Percentiles rank a stretch among this genome's conserved stretches.
Evolutionary conservation across 2,888 invertebrate genomes (phyloP).

Genomic region (Pharmacophagus antenor): DNA sequence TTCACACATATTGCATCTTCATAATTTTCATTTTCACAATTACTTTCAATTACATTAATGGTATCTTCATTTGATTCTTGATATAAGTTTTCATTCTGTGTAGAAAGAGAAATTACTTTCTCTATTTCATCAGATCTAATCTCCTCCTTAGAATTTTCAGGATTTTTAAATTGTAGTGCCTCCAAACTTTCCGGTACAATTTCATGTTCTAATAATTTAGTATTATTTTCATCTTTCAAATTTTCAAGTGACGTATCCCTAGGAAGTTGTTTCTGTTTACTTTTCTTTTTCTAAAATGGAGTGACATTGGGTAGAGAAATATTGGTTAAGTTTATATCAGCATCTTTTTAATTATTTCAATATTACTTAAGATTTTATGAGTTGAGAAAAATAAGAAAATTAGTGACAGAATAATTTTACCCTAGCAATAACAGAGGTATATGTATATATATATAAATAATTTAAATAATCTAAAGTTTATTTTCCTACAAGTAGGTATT

Average conservation of each 20-base stretch:
- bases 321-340: too few relatives aligned
- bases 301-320: too few relatives aligned
- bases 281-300: conserved; percentile 64
- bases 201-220: conserved; percentile 3
- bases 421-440: background rate
- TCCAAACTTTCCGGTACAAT: background rate
- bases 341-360: too few relatives aligned
- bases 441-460: too few relatives aligned
- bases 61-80: background rate
- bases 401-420: background rate
- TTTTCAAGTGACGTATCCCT: conserved; percentile 28
- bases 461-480: too few relatives aligned
- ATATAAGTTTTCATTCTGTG: background rate
- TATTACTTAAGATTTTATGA: too few relatives aligned
- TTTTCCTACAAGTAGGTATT: too few relatives aligned
- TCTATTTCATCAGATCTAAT: background rate
- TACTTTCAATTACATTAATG: background rate
- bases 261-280: conserved; percentile 45
- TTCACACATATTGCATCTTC: background rate
- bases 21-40: background rate
- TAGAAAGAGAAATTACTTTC: background rate
- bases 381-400: background rate
- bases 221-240: conserved; percentile 16
- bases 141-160: background rate
- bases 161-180: background rate